Percentiles rank a stretch among this genome's conserved stretches.
Conservation (phyloP, 1,140 invertebrate species). For the Semibalanus balanoides region DNA sequence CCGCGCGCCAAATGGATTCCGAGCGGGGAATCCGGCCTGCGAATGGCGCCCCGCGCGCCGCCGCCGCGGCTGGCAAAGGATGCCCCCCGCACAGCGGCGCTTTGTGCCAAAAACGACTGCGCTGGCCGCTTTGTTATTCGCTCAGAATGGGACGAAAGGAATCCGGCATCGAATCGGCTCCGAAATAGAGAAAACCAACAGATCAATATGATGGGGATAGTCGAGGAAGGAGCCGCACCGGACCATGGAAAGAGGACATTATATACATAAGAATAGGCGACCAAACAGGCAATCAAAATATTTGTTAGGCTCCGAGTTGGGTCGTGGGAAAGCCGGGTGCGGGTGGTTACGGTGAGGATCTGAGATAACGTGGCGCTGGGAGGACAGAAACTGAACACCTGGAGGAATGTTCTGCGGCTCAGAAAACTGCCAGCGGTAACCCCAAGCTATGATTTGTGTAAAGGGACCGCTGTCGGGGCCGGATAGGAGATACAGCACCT, state of each 20-base stretch:
- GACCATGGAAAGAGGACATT: not conserved
- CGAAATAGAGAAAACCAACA: not conserved
- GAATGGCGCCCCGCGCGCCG: not conserved
- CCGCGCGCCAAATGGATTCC: not conserved
- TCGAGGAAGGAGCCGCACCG: not conserved
- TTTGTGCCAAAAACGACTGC: not conserved
- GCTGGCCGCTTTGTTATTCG: not conserved
- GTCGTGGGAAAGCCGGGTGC: not conserved
- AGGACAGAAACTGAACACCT: not conserved
- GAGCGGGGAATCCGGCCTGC: not conserved
- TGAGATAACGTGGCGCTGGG: not conserved
- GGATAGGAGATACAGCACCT: too few species aligned
- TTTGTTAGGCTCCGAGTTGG: not conserved
- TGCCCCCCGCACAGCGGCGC: too few species aligned
- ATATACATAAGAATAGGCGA: conserved; percentile 1
- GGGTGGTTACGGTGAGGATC: too few species aligned
- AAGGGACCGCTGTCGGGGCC: too few species aligned
- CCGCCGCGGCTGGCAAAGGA: not conserved
- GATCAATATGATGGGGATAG: not conserved
- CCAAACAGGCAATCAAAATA: conserved; percentile 2
- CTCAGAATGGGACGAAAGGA: not conserved
- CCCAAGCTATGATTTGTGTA: too few species aligned
- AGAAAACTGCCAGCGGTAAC: too few species aligned
- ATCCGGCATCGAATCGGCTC: not conserved
- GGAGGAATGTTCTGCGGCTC: not conserved